These are phyloP conservation scores for Anoplopoma fimbria DNA, from an alignment of 2,113 vertebrate genomes.

Conservation along the genomic window DNA sequence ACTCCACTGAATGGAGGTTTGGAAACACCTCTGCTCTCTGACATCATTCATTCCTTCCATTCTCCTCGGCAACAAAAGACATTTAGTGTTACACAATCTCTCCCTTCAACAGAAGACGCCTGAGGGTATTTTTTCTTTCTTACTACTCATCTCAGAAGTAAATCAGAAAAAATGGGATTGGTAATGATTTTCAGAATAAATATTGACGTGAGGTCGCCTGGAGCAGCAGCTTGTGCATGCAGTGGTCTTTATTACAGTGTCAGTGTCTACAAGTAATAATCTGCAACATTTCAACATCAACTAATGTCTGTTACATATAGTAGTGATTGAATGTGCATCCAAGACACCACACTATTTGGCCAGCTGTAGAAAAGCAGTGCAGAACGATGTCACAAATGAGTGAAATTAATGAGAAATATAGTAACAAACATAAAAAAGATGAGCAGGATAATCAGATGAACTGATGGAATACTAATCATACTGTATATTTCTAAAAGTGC, in stretches of 20 bases:
- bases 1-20: slow-evolving; percentile 44
- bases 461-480: background rate
- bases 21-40: slow-evolving; percentile 61
- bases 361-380: background rate
- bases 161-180: slow-evolving; percentile 40
- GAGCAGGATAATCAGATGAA: background rate
- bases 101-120: slow-evolving; percentile 10
- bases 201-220: slow-evolving; percentile 24
- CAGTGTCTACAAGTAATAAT: background rate
- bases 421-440: background rate
- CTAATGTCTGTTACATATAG: background rate
- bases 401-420: background rate
- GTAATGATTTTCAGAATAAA: slow-evolving; percentile 49
- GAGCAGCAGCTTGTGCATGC: slow-evolving; percentile 4
- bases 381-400: background rate
- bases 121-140: background rate
- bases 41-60: slow-evolving; percentile 40
- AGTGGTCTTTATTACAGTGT: background rate
- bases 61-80: slow-evolving; percentile 49
- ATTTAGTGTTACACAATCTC: slow-evolving; percentile 38
- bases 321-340: background rate
- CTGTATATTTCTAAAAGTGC: too few species aligned
- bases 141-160: slow-evolving; percentile 8
- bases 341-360: background rate
- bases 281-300: background rate